Percentiles rank a stretch among this genome's conserved stretches.
Evolutionary conservation across 2,888 invertebrate genomes (phyloP).

Genomic region (Chrysodeixis includens): DNA sequence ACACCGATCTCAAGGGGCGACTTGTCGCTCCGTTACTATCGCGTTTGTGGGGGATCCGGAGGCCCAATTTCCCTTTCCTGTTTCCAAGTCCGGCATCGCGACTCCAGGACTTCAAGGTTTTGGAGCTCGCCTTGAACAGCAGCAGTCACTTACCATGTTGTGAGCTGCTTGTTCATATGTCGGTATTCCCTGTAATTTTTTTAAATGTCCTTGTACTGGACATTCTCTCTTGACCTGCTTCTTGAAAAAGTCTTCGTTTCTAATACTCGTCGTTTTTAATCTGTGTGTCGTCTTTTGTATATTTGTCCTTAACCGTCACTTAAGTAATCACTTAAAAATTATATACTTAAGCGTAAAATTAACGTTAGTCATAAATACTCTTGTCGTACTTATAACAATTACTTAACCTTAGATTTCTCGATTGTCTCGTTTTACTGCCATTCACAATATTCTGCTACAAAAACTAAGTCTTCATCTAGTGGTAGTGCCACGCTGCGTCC

Average conservation of each 20-base stretch:
- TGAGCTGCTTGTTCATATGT: background rate
- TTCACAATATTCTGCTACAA: background rate
- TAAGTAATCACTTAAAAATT: too few species aligned
- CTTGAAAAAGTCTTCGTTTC: too few species aligned
- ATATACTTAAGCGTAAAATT: too few species aligned
- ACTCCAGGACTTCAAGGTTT: background rate
- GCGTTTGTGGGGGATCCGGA: background rate
- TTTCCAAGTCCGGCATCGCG: background rate
- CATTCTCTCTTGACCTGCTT: too few species aligned
- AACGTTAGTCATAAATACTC: background rate
- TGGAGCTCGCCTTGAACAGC: constrained; percentile 5
- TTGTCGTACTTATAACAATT: background rate
- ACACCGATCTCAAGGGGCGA: background rate
- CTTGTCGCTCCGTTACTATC: background rate
- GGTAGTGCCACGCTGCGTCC: constrained; percentile 1
- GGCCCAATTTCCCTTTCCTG: background rate
- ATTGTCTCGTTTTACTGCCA: background rate
- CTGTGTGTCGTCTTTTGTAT: background rate
- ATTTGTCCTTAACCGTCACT: too few species aligned
- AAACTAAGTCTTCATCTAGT: background rate
- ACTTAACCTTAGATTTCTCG: background rate
- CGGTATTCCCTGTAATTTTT: background rate
- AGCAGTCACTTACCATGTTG: constrained; percentile 1
- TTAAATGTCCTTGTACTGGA: background rate
- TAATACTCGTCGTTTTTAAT: too few species aligned